Percentiles rank a stretch among this genome's conserved stretches.
phyloP scores from a whole-genome alignment of 2,888 invertebrate species.

The Alviniconcha strummeri region DNA sequence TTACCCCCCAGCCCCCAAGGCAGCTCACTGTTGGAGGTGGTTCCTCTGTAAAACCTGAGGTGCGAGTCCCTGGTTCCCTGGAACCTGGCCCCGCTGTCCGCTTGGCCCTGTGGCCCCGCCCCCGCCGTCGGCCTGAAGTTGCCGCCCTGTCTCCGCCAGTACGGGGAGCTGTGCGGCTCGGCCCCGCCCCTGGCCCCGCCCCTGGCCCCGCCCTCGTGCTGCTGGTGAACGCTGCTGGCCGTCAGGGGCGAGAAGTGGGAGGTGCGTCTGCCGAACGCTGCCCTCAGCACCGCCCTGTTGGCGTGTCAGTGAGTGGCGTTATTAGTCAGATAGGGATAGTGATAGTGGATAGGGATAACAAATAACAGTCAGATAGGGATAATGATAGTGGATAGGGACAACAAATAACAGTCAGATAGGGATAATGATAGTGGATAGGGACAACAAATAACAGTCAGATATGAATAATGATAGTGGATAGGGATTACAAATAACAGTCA shows the following conservation, averaged over 20 bases:
- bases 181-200: not conserved
- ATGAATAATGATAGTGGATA: not conserved
- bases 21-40: conserved; percentile 13
- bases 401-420: not conserved
- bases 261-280: conserved; percentile 13
- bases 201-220: not conserved
- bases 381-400: not conserved
- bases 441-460: not conserved
- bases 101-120: no score
- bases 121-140: not conserved
- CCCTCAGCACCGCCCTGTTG: conserved; percentile 3
- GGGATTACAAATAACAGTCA: not conserved
- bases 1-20: no score
- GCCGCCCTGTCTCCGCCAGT: not conserved
- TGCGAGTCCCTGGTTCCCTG: conserved; percentile 6
- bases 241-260: not conserved
- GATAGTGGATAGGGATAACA: not conserved
- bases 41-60: conserved; percentile 20
- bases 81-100: not conserved
- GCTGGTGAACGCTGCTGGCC: not conserved
- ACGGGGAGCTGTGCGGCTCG: not conserved
- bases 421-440: not conserved
- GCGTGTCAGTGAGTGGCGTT: not conserved
- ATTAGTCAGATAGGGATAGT: not conserved
- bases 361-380: not conserved